Conservation (phyloP, 2,888 invertebrate genomes). For the Heliconius erato region DNA sequence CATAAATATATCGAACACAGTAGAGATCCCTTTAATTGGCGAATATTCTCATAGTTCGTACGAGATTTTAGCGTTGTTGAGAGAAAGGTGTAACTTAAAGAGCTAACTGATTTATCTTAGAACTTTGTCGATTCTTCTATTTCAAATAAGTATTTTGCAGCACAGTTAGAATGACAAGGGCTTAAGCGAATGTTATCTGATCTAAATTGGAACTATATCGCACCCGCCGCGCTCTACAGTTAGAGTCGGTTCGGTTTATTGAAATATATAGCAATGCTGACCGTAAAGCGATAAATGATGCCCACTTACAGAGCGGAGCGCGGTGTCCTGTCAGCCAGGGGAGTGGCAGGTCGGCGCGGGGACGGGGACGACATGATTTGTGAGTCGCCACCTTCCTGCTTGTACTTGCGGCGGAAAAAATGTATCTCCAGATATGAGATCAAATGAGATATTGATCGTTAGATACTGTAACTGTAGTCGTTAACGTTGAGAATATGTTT, state of each 20-base stretch:
- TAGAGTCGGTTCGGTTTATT: constrained; percentile 3
- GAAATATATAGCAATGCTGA: constrained; percentile 22
- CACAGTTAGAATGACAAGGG: neutral
- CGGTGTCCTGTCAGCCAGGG: constrained; percentile 4
- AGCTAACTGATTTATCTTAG: constrained; percentile 11
- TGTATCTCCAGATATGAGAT: neutral
- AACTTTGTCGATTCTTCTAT: neutral
- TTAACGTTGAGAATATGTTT: neutral
- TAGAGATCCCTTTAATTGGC: constrained; percentile 6
- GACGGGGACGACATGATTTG: neutral
- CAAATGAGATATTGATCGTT: neutral
- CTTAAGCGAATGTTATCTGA: constrained; percentile 4
- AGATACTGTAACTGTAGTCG: neutral
- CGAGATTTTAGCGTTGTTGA: neutral
- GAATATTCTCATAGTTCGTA: neutral
- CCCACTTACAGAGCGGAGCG: constrained; percentile 12
- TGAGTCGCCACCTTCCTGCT: neutral
- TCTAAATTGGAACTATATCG: constrained; percentile 8
- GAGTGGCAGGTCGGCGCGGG: neutral
- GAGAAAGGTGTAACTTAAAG: constrained; percentile 8
- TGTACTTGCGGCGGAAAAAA: neutral
- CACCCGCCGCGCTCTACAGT: constrained; percentile 6
- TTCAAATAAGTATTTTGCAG: neutral
- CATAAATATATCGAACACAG: constrained; percentile 13
- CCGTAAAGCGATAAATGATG: constrained; percentile 29